A percentile compares a stretch with the other conserved stretches of the same genome.
These are phyloP conservation scores for Phalacrocorax pelagicus DNA, from an alignment of 2,113 vertebrate genomes.

Conservation along the genomic window DNA sequence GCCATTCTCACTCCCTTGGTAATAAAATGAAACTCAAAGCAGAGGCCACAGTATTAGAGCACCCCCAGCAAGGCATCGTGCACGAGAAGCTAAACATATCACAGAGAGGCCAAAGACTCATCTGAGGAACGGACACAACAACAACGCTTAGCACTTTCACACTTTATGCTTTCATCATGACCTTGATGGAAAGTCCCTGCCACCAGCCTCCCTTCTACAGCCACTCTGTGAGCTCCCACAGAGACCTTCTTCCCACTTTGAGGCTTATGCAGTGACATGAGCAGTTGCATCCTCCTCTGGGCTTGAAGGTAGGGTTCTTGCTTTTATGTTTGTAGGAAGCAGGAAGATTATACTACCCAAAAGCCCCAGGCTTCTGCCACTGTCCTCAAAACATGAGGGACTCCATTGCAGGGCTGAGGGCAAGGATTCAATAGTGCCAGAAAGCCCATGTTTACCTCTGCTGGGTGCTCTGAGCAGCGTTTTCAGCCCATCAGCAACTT, in stretches of 20 bases:
- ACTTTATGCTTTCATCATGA: background rate
- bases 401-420: background rate
- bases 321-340: background rate
- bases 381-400: background rate
- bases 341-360: background rate
- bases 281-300: background rate
- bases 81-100: accelerated
- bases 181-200: background rate
- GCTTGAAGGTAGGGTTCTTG: background rate
- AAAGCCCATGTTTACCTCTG: background rate
- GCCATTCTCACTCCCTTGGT: background rate
- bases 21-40: background rate
- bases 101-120: accelerated
- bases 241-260: background rate
- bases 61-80: background rate
- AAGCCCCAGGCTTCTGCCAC: background rate
- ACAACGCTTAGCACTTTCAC: background rate
- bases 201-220: background rate
- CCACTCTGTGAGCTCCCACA: background rate
- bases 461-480: background rate
- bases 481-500: slow-evolving; percentile 41
- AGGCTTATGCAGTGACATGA: background rate
- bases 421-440: background rate
- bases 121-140: background rate
- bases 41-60: background rate